Conservation (phyloP, 1,140 invertebrate genomes). For the Rhagoletis pomonella region DNA sequence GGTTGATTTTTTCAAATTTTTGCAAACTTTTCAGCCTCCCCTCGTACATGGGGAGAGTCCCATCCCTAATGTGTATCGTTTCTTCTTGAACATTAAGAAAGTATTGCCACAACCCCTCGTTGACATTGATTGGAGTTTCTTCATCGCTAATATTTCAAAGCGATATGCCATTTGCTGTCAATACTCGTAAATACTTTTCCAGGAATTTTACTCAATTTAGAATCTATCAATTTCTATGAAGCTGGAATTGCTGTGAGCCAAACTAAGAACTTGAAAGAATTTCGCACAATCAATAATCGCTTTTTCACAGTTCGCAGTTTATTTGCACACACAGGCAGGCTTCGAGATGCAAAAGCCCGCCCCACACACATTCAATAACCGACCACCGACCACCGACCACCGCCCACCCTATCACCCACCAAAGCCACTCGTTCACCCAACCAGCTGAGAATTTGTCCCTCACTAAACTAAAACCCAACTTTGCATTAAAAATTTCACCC, state of each 20-base stretch:
- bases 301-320: neutral
- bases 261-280: neutral
- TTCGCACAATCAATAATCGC: slow-evolving; percentile 28
- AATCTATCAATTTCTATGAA: neutral
- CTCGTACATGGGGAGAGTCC: too few relatives aligned
- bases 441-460: neutral
- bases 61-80: too few relatives aligned
- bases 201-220: neutral
- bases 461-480: neutral
- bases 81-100: too few relatives aligned
- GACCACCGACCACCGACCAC: neutral
- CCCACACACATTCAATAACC: neutral
- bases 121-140: too few relatives aligned
- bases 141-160: neutral
- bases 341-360: neutral
- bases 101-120: too few relatives aligned
- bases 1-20: too few relatives aligned
- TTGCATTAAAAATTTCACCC: neutral
- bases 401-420: neutral
- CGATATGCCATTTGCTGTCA: neutral
- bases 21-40: too few relatives aligned
- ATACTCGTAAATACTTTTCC: neutral
- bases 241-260: neutral
- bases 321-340: neutral
- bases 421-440: neutral